phyloP scores from a whole-genome alignment of 2,113 vertebrate genomes.

The Piliocolobus tephrosceles region DNA sequence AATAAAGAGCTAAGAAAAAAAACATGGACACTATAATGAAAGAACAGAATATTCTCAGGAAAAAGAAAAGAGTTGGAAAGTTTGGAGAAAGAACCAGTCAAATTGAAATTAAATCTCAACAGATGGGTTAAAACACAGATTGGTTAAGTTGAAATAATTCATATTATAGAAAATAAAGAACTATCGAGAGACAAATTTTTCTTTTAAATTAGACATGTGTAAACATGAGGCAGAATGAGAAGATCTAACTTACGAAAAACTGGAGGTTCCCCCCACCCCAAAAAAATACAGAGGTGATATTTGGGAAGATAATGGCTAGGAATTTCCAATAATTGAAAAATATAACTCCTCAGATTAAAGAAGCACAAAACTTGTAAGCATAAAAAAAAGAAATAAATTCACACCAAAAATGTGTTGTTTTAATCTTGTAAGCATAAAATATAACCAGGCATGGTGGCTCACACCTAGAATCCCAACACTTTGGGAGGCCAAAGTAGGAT shows the following conservation, averaged over 20 bases:
- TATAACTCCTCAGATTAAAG: not conserved
- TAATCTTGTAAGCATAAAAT: not conserved
- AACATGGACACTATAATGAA: not conserved
- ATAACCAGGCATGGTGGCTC: too few relatives aligned
- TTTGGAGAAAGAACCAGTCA: not conserved
- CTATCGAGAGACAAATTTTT: not conserved
- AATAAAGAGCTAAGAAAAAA: conserved; percentile 29
- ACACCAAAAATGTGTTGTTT: not conserved
- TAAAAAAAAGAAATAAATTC: not conserved
- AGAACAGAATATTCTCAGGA: not conserved
- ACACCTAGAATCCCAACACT: too few relatives aligned
- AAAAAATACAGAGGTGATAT: not conserved
- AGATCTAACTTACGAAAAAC: not conserved
- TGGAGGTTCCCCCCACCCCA: not conserved
- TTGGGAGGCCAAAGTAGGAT: too few relatives aligned
- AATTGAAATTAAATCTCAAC: conserved; percentile 9
- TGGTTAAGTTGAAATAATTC: not conserved
- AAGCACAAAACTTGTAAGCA: not conserved
- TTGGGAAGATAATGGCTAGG: not conserved
- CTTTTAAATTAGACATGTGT: not conserved
- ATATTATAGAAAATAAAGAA: not conserved
- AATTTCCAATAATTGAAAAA: conserved; percentile 20
- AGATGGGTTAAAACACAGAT: not conserved
- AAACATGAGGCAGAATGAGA: not conserved
- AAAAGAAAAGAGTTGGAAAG: not conserved